These are phyloP conservation scores for Rhombomys opimus DNA, from an alignment of 2,113 vertebrate species.

Conservation along the genomic window DNA sequence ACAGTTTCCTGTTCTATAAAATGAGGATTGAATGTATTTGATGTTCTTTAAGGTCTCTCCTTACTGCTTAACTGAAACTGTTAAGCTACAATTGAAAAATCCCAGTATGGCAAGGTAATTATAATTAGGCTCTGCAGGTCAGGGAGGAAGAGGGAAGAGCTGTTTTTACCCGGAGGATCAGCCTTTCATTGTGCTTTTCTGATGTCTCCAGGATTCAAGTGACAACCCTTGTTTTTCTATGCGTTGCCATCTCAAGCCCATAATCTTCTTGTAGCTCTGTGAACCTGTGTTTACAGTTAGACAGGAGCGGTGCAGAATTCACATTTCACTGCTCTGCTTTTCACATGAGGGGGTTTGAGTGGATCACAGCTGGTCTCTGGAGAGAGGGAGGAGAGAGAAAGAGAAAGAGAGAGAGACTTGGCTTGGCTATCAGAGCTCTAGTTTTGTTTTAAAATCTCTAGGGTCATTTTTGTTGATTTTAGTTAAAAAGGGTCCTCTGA, in stretches of 20 bases:
- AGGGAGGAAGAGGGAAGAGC: neutral
- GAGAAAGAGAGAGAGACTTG: too few species aligned
- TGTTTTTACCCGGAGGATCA: neutral
- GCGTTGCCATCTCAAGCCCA: slow-evolving; percentile 24
- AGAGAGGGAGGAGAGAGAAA: neutral
- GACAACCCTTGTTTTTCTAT: slow-evolving; percentile 65
- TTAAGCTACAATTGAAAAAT: neutral
- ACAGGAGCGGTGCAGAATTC: neutral
- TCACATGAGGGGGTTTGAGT: neutral
- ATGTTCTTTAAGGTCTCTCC: neutral
- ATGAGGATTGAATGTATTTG: neutral
- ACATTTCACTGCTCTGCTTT: neutral
- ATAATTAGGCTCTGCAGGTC: slow-evolving; percentile 6
- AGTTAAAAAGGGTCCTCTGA: neutral
- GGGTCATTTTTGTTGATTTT: slow-evolving; percentile 39
- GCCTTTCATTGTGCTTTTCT: slow-evolving; percentile 28
- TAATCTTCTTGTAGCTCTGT: slow-evolving; percentile 44
- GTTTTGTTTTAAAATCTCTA: neutral
- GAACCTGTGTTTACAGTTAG: slow-evolving; percentile 48
- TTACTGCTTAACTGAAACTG: neutral
- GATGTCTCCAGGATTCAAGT: slow-evolving; percentile 58
- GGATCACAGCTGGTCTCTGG: neutral
- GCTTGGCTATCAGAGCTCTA: too few species aligned
- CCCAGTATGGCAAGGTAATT: neutral
- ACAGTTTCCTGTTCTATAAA: slow-evolving; percentile 6